Evolutionary conservation across 2,797 vertebrate species (phyloP), one percentile per base, ranked within the genome.

Genomic region (Periparus ater): DNA sequence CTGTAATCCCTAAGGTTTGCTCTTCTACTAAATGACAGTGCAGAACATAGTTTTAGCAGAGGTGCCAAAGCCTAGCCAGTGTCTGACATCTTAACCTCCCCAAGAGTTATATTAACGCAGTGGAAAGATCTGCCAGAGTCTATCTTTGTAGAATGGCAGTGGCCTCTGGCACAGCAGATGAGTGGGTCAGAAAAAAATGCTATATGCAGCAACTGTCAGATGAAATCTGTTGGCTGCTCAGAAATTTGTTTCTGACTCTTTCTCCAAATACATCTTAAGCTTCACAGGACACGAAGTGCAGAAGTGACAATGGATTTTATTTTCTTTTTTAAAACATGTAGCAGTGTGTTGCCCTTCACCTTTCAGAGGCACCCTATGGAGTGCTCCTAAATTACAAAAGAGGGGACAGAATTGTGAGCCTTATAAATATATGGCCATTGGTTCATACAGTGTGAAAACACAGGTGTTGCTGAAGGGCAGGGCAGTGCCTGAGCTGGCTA

Each of bases 21-120:
- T 86, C 58, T 94, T 86, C 63, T 82, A n/a, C 73, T 82, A 91
- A 95, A 93, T 82, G 67, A 93, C 77, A 80, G 85, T 79, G 91
- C 40, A 93, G 80, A 95, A 76, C 71, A 47, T 65, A 53, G 30
- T 93, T 55, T 93, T 90, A 93, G 66, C 62, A 71, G 85, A 92
- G 81, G 89, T 83, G 67, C 30, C 68, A 85, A 89, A 95, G 60
- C 89, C 91, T 78, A 42, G 62, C 58, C 73, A 86, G 34, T 9
- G 3, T 50, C 79, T 90, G 85, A 67, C 85, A 93, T 74, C 45
- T 91, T 86, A 84, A 88, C 88, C 94, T 96, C 20, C 34, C 38
- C 58, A 73, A 44, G 76, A 92, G 79, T 79, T 93, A 36, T 36
- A 79, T 70, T 75, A 71, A 95, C 93, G 66, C 13, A 60, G 51